These are phyloP conservation scores for Hirudinaria manillensis DNA, from an alignment of 2,888 invertebrate species.

Conservation along the genomic window DNA sequence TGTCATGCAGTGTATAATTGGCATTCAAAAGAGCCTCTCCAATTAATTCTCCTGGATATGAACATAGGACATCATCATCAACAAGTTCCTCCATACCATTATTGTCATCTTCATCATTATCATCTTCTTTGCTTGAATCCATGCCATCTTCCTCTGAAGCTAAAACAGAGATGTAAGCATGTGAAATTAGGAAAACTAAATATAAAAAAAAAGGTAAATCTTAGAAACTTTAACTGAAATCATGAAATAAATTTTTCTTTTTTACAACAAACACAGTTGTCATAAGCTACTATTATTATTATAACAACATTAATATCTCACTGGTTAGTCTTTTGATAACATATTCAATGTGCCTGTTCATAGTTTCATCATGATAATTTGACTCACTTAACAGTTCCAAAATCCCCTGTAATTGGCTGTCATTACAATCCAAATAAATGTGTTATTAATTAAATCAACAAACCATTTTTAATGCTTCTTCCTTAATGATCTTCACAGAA, in stretches of 20 bases:
- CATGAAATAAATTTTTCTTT: too few relatives aligned
- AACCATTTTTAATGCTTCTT: neutral
- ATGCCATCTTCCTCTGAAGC: neutral
- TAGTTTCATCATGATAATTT: neutral
- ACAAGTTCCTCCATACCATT: neutral
- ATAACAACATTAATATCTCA: neutral
- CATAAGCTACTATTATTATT: too few relatives aligned
- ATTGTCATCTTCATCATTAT: constrained; percentile 9
- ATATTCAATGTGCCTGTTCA: neutral
- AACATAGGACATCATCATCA: neutral
- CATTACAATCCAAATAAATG: constrained; percentile 1
- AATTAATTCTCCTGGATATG: too few relatives aligned
- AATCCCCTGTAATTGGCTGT: neutral
- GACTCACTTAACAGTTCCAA: neutral
- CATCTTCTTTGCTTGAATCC: neutral
- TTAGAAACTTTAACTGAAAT: too few relatives aligned
- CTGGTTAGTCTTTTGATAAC: neutral
- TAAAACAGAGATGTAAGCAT: neutral
- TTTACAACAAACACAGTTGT: too few relatives aligned
- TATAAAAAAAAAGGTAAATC: too few relatives aligned
- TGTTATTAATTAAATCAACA: neutral
- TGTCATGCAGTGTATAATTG: too few relatives aligned
- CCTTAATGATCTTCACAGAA: neutral
- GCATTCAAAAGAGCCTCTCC: too few relatives aligned
- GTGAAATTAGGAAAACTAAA: too few relatives aligned